Base-by-base conservation (phyloP, 2,113 vertebrate genomes). In the Pandion haliaetus region DNA sequence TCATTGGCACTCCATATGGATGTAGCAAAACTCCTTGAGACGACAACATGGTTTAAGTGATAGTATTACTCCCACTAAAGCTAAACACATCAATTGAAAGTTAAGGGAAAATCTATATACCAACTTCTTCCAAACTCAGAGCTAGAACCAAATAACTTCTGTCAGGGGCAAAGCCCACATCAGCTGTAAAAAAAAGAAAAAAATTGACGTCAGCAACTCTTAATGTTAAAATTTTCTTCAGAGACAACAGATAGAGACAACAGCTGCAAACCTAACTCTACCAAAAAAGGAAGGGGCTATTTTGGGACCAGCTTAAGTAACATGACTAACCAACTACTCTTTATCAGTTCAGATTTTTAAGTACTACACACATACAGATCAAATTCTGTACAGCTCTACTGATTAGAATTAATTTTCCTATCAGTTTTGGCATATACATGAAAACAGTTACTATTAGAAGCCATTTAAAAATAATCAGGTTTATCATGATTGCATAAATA, bases 11-110 rank as follows among this genome's bases (percentile, higher is more conserved):
- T 92, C 98, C 97, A 85, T 98, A 98, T 88, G 98, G 97, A 96
- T 98, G 97, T 88, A 98, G 97, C 93, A 98, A 97, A 95, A 98
- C 95, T 97, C 97, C 98, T 98, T 98, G 97, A 96, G 97, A 98
- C 94, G 96, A 98, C 97, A 98, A 94, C 97, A 98, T 98, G 96
- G 92, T 98, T 97, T 97, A 88, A 90, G 92, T 87, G 92, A 92
- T 97, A 97, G 92, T 92, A 85, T 94, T 87, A 95, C 92, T 97
- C 96, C 97, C 95, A 97, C 96, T 79, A 97, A 96, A 97, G 94
- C 96, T 97, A 97, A 98, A 97, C 97, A 96, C 97, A 98, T 98
- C 98, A 96, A 96, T 90, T 96, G 95, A 97, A 98, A 98, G 97
- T 97, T 94, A 97, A 94, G 95, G 95, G 88, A 82, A 96, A 97